A percentile compares a stretch with the other conserved stretches of the same genome.
Evolutionary conservation across 2,797 vertebrate species (phyloP).

Genomic region (Chaetodon trifasciatus): DNA sequence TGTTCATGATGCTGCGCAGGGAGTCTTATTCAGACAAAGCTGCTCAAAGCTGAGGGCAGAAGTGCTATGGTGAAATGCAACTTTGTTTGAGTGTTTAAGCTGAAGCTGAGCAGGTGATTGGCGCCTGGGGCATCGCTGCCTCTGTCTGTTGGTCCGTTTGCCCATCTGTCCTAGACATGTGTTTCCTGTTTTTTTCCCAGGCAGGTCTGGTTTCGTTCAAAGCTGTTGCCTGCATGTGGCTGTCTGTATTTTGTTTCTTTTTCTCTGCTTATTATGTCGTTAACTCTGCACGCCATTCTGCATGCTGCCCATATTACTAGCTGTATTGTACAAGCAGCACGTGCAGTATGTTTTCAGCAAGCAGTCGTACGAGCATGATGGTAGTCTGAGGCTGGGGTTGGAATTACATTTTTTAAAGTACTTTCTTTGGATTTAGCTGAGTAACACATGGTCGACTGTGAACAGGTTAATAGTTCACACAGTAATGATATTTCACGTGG

Average conservation of each 20-base stretch:
- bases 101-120: constrained; percentile 35
- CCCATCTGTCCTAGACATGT: constrained; percentile 54
- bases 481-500: neutral
- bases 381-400: neutral
- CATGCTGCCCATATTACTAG: neutral
- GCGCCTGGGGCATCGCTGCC: constrained; percentile 4
- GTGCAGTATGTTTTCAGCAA: neutral
- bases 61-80: neutral
- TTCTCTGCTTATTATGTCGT: constrained; percentile 4
- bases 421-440: neutral
- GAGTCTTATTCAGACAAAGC: neutral
- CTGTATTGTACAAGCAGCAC: neutral
- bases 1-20: neutral
- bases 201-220: constrained; percentile 63
- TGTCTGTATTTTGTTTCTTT: constrained; percentile 18
- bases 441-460: neutral
- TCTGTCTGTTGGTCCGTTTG: constrained; percentile 40
- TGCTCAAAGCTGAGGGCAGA: neutral
- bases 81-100: neutral
- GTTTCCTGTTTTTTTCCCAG: constrained; percentile 70
- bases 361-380: neutral
- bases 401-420: neutral
- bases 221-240: constrained; percentile 18
- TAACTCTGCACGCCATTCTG: constrained; percentile 14
- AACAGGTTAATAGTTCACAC: neutral